Evolutionary conservation across 1,140 invertebrate species (phyloP).

Genomic region (Hypothenemus hampei): DNA sequence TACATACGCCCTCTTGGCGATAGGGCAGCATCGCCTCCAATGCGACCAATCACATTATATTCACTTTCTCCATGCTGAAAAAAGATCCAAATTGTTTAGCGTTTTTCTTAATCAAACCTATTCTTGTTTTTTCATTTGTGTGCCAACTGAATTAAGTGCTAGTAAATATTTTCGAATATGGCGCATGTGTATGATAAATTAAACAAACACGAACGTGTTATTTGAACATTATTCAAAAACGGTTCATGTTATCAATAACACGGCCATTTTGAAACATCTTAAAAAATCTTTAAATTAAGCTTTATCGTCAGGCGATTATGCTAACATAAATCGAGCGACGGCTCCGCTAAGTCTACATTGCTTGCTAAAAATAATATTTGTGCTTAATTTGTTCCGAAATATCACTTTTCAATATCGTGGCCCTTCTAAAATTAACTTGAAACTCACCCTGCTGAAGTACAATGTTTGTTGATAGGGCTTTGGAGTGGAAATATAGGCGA

Average conservation of each 20-base stretch:
- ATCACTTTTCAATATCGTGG: not conserved
- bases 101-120: not conserved
- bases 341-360: slow-evolving; percentile 1
- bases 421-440: not conserved
- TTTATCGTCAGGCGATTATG: no score
- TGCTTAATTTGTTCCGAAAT: not conserved
- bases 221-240: no score
- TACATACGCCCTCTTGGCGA: slow-evolving; percentile 77
- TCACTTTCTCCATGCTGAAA: slow-evolving; percentile 87
- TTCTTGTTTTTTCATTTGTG: no score
- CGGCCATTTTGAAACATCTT: no score
- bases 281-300: no score
- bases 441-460: slow-evolving; percentile 41
- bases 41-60: slow-evolving; percentile 83
- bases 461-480: slow-evolving; percentile 52
- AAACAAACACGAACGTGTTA: no score
- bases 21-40: slow-evolving; percentile 83
- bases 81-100: slow-evolving; percentile 21
- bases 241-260: no score
- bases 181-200: no score
- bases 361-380: not conserved
- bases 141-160: no score
- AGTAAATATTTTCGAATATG: no score
- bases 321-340: not conserved
- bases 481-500: slow-evolving; percentile 72